phyloP scores from a whole-genome alignment of 2,888 invertebrate genomes.

The Megamerina dolium region DNA sequence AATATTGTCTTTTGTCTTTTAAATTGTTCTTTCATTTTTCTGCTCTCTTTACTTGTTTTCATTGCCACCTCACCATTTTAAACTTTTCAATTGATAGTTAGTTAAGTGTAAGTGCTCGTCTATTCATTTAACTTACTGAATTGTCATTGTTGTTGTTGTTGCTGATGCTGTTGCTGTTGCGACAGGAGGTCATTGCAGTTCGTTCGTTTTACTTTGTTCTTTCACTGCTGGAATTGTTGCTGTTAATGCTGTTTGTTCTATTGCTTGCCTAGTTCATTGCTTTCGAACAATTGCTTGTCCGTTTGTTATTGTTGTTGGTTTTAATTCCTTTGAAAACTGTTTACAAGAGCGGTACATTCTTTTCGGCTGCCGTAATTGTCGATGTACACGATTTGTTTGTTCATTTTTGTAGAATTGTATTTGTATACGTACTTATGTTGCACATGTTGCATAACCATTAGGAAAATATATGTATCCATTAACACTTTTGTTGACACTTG shows the following conservation, averaged over 20 bases:
- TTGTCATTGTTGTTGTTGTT: background rate
- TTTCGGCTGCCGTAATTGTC: slow-evolving; percentile 4
- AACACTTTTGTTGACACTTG: too few relatives aligned
- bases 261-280: background rate
- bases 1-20: too few relatives aligned
- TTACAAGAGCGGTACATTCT: slow-evolving; percentile 14
- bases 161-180: background rate
- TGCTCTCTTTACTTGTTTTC: background rate
- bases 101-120: too few relatives aligned
- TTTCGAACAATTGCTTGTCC: slow-evolving; percentile 9
- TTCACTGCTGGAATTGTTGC: background rate
- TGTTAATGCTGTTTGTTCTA: too few relatives aligned
- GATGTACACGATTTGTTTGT: background rate
- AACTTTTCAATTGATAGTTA: too few relatives aligned
- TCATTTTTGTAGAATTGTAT: too few relatives aligned
- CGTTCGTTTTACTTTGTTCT: background rate
- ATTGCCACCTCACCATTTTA: too few relatives aligned
- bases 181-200: background rate
- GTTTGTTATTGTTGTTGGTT: too few relatives aligned
- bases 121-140: background rate
- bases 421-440: too few relatives aligned
- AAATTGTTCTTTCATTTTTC: background rate
- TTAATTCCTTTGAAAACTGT: slow-evolving; percentile 11
- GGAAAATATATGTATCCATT: too few relatives aligned
- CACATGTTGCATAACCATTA: too few relatives aligned